A percentile compares a stretch with the other conserved stretches of the same genome.
phyloP scores from a whole-genome alignment of 53 echinoderm and acorn worm genomes.

The Zoroaster sp. region DNA sequence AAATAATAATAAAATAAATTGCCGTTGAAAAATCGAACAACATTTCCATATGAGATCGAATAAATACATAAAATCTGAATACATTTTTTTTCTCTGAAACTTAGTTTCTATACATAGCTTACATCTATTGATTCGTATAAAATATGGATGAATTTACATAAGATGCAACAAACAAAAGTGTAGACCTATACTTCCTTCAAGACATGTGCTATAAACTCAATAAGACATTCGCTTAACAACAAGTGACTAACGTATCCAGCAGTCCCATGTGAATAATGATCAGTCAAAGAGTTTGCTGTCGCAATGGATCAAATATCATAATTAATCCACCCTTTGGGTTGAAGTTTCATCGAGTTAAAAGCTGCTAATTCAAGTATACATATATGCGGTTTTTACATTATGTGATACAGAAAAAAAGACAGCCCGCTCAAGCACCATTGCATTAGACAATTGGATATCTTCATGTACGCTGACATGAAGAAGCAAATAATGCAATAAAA shows the following conservation, averaged over 20 bases:
- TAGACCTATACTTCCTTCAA: too few species aligned
- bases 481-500: background rate
- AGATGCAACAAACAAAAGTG: too few species aligned
- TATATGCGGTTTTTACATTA: background rate
- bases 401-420: background rate
- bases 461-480: background rate
- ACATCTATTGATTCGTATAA: too few species aligned
- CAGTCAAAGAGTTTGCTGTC: background rate
- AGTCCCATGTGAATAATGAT: background rate
- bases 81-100: too few species aligned
- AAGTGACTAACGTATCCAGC: background rate
- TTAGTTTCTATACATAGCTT: too few species aligned
- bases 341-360: background rate
- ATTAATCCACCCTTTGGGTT: background rate
- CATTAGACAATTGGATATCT: background rate
- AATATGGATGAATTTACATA: too few species aligned
- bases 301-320: background rate
- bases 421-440: background rate
- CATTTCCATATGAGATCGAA: too few species aligned
- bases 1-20: too few species aligned
- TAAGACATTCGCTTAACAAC: too few species aligned
- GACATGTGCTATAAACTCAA: too few species aligned
- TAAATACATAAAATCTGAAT: too few species aligned
- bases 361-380: background rate
- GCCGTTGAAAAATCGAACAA: too few species aligned